Evolutionary conservation across 92 coral and sea anemone species (phyloP).

Genomic region (Actinostola sp.): DNA sequence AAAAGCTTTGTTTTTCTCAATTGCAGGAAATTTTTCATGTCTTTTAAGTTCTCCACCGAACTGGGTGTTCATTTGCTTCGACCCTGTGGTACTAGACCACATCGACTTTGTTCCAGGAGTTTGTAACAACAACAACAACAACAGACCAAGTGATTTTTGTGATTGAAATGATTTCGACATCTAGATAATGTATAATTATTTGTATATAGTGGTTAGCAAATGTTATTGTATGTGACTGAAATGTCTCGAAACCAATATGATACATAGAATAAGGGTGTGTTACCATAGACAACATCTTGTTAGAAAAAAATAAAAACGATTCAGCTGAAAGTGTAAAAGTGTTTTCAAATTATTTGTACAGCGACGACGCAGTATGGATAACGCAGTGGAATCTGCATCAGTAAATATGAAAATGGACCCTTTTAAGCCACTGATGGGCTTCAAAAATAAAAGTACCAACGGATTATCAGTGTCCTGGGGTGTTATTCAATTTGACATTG

Average conservation of each 20-base stretch:
- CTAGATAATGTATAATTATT: conserved; percentile 14
- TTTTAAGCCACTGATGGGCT: too few species aligned
- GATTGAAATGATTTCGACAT: conserved; percentile 11
- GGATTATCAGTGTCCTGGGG: too few species aligned
- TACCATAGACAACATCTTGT: conserved; percentile 5
- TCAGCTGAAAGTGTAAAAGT: neutral
- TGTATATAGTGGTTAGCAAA: conserved; percentile 14
- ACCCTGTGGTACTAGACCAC: too few species aligned
- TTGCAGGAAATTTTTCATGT: neutral
- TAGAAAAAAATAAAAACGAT: conserved; percentile 6
- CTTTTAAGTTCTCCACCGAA: neutral
- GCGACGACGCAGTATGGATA: too few species aligned
- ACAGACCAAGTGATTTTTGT: conserved; percentile 6
- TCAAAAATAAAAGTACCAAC: too few species aligned
- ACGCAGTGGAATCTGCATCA: too few species aligned
- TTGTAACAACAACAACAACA: too few species aligned
- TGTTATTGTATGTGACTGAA: conserved; percentile 5
- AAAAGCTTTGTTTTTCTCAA: neutral
- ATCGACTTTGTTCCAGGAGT: too few species aligned
- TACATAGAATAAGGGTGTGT: conserved; percentile 19
- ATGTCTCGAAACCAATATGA: conserved; percentile 10
- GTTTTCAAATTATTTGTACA: neutral
- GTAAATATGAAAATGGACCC: too few species aligned
- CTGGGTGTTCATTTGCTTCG: neutral
- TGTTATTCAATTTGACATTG: too few species aligned